Evolutionary conservation across 2,797 vertebrate species (phyloP), one percentile per base, ranked within the genome.

Genomic region (Neoniphon sammara): DNA sequence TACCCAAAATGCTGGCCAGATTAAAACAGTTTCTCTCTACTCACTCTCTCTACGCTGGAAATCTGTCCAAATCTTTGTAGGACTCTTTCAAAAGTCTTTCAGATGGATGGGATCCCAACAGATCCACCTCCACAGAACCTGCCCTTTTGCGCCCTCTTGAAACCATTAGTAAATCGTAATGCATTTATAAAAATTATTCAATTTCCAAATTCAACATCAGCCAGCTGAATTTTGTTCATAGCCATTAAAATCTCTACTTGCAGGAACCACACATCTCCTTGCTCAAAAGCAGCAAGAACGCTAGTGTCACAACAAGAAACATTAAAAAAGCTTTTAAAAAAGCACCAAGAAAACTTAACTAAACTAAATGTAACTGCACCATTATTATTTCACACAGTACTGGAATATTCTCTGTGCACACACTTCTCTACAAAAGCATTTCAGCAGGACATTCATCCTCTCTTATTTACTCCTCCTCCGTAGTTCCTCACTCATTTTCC

Each of bases 1-100:
- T 78, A 68, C 54, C 61, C 80, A 54, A 86, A 81, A 80, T 30
- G 20, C 75, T 75, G 73, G 2, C 39, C 62, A 70, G 60, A 42
- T 14, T 53, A 76, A 75, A 71, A 78, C 80, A 56, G 68, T 42
- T 55, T 61, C 23, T 62, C 52, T 71, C 72, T 52, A 14, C 30
- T 60, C 17, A 34, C 63, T 74, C 56, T 75, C n/a, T 65, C 66
- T 50, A 56, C 70, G 69, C 54, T 42, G 46, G 50, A 30, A 20
- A 66, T 53, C 42, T 34, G n/a, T 6, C 18, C 15, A 64, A 61
- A n/a, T 61, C 1, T 39, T 39, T 64, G 27, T 53, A 8, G 5
- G n/a, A 2, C 12, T 47, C 39, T 56, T 61, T 56, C 0, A 49
- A 47, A 67, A 75, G 0, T 64, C 11, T 39, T 39, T 39, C 10